A percentile compares a stretch with the other conserved stretches of the same genome.
These are phyloP conservation scores for Drosophila villosipedis DNA, from an alignment of 2,888 invertebrate genomes.

Conservation along the genomic window DNA sequence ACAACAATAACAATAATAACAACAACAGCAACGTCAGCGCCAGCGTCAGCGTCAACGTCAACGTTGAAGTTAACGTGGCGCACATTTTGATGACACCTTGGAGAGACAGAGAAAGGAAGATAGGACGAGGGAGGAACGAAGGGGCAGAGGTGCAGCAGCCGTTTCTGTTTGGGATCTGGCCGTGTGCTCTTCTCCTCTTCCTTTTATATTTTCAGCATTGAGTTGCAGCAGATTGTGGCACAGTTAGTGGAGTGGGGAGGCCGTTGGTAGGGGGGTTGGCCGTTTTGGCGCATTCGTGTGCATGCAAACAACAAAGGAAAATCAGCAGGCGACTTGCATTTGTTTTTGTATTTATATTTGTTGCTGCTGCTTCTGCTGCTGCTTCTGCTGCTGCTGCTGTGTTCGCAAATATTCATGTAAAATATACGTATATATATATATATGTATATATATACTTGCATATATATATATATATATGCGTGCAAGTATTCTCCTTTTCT, in stretches of 20 bases:
- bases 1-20: conserved; percentile 27
- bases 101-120: conserved; percentile 37
- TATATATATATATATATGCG: background rate
- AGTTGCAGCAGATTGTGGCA: background rate
- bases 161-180: conserved; percentile 22
- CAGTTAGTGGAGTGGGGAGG: background rate
- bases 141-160: conserved; percentile 45
- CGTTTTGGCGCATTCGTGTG: conserved; percentile 59
- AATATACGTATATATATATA: background rate
- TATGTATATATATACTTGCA: background rate
- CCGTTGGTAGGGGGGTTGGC: background rate
- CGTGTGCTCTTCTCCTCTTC: background rate
- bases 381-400: conserved; percentile 31
- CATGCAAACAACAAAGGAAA: conserved; percentile 70
- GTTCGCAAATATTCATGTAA: conserved; percentile 40
- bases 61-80: conserved; percentile 61
- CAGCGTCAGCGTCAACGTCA: conserved; percentile 32
- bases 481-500: conserved; percentile 50
- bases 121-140: conserved; percentile 11
- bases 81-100: conserved; percentile 74
- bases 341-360: conserved; percentile 1
- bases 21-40: conserved; percentile 12
- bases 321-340: conserved; percentile 58
- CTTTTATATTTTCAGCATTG: background rate
- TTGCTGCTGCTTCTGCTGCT: conserved; percentile 16